Conservation (phyloP, 2,888 invertebrate genomes). For the Muscina levida region DNA sequence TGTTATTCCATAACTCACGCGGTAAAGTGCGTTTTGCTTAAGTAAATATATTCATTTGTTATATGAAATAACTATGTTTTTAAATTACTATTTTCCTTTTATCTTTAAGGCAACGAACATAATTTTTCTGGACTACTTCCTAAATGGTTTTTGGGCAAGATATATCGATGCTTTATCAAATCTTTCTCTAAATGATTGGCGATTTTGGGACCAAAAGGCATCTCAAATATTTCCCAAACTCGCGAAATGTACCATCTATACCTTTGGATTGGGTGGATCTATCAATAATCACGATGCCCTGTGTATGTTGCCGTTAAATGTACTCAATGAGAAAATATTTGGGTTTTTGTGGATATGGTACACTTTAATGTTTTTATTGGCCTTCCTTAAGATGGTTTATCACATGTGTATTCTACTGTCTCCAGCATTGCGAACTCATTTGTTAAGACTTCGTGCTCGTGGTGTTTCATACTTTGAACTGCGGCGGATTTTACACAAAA, state of each 20-base stretch:
- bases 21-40: no score
- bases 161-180: conserved; percentile 72
- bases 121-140: conserved; percentile 73
- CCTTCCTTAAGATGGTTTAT: conserved; percentile 84
- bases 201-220: conserved; percentile 74
- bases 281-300: conserved; percentile 89
- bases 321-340: conserved; percentile 89
- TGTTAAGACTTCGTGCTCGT: conserved; percentile 71
- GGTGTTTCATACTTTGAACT: conserved; percentile 71
- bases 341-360: conserved; percentile 88
- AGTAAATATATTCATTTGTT: no score
- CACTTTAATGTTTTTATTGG: conserved; percentile 83
- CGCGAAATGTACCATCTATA: conserved; percentile 93
- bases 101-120: no score
- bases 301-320: conserved; percentile 87
- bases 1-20: no score
- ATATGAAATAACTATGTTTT: no score
- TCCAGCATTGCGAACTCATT: conserved; percentile 69
- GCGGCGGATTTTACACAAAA: conserved; percentile 65
- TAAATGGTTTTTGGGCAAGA: conserved; percentile 75
- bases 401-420: conserved; percentile 83
- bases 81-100: no score
- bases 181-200: conserved; percentile 74
- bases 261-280: conserved; percentile 91
- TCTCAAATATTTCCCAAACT: conserved; percentile 82